These are phyloP conservation scores for Pinna nobilis DNA, from an alignment of 1,140 invertebrate species.

Conservation along the genomic window DNA sequence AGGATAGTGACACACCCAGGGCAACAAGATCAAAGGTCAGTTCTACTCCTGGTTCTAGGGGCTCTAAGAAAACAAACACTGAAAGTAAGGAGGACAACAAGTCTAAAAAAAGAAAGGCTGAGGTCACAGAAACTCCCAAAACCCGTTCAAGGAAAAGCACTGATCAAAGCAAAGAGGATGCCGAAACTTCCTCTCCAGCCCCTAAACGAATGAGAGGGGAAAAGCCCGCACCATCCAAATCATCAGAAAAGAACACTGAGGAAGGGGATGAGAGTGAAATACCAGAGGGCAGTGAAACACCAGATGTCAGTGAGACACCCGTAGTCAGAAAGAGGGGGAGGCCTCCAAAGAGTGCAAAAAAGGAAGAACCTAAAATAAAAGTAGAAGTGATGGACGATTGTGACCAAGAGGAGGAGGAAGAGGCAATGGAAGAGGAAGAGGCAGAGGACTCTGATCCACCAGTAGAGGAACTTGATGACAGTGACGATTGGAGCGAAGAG, in stretches of 20 bases:
- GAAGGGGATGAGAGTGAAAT: background rate
- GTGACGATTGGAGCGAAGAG: background rate
- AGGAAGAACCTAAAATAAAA: background rate
- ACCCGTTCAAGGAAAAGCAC: background rate
- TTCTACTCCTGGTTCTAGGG: no score
- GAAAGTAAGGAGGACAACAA: background rate
- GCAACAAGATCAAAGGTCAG: no score
- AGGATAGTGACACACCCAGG: no score
- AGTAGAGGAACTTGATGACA: constrained; percentile 11
- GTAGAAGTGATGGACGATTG: background rate
- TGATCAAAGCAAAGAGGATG: constrained; percentile 23
- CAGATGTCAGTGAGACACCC: background rate
- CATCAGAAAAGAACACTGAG: background rate
- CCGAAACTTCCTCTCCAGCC: background rate
- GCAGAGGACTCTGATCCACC: background rate
- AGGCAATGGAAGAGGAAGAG: constrained; percentile 19
- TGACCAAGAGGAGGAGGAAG: background rate
- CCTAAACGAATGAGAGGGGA: background rate
- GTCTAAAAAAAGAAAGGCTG: background rate
- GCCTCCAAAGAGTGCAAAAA: background rate
- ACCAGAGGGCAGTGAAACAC: background rate
- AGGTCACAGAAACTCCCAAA: background rate
- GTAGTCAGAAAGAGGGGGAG: constrained; percentile 3
- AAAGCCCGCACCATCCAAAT: background rate
- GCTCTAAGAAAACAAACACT: no score